Conservation (phyloP, 37 sponge, comb jelly and placozoan genomes). For the Spongia lamella region DNA sequence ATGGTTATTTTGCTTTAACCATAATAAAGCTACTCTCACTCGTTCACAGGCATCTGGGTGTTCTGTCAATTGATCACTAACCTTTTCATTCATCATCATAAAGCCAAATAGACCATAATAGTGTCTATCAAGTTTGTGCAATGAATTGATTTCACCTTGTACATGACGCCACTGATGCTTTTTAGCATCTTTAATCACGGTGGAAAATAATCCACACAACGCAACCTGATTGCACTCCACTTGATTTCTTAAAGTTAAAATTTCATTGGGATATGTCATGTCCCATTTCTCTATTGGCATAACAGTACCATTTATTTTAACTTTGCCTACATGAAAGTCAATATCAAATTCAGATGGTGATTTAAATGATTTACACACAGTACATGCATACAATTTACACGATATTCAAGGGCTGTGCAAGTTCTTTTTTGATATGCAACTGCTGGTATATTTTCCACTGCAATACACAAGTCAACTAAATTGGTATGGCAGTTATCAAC, state of each 20-base stretch:
- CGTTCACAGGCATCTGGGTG: background rate
- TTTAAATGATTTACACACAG: too few relatives aligned
- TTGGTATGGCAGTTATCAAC: background rate
- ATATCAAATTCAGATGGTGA: too few relatives aligned
- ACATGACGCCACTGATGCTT: background rate
- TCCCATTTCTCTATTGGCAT: background rate
- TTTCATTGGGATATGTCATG: background rate
- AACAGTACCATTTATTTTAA: too few relatives aligned
- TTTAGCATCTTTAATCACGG: background rate
- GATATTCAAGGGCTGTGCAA: too few relatives aligned
- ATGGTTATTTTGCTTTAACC: background rate
- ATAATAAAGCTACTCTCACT: background rate
- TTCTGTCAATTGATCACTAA: background rate
- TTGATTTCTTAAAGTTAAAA: background rate
- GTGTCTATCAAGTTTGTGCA: constrained; percentile 6
- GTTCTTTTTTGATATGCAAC: background rate
- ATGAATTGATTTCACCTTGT: background rate
- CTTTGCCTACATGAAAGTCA: too few relatives aligned
- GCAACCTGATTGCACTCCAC: background rate
- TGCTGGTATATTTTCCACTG: background rate
- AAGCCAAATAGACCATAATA: constrained; percentile 6
- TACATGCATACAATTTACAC: constrained; percentile 1
- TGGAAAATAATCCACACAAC: background rate
- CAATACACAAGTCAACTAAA: background rate
- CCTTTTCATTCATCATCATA: background rate